Conservation (phyloP, 2,888 invertebrate genomes). For the Folsomia manolachei region DNA sequence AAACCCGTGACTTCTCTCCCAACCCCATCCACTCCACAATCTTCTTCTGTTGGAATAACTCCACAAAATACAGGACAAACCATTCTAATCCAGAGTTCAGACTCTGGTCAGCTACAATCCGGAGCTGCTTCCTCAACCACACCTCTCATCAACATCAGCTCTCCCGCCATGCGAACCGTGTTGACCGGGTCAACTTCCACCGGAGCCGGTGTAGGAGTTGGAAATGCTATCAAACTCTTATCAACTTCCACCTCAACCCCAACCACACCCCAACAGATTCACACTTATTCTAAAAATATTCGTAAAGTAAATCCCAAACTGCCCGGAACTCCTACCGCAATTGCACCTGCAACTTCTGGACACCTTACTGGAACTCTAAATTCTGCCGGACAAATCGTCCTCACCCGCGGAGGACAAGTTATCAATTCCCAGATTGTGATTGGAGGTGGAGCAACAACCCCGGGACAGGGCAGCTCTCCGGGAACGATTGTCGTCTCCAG, state of each 20-base stretch:
- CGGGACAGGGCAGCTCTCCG: neutral
- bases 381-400: constrained; percentile 11
- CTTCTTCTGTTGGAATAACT: constrained; percentile 40
- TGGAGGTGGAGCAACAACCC: neutral
- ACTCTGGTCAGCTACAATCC: constrained; percentile 14
- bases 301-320: constrained; percentile 4
- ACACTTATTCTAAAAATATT: neutral
- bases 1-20: constrained; percentile 40
- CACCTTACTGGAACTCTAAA: constrained; percentile 7
- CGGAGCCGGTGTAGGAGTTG: neutral
- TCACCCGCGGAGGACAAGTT: constrained; percentile 8
- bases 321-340: neutral
- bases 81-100: constrained; percentile 22
- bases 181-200: constrained; percentile 12
- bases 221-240: neutral
- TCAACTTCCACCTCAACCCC: constrained; percentile 10
- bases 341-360: neutral
- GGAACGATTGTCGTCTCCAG: neutral
- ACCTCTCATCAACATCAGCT: constrained; percentile 34
- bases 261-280: constrained; percentile 12
- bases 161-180: constrained; percentile 25
- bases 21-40: constrained; percentile 51
- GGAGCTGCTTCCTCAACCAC: neutral
- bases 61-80: constrained; percentile 64
- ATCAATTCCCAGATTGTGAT: neutral